These are phyloP conservation scores for Tryphoninae sp. DNA, from an alignment of 2,888 invertebrate genomes.

Conservation along the genomic window DNA sequence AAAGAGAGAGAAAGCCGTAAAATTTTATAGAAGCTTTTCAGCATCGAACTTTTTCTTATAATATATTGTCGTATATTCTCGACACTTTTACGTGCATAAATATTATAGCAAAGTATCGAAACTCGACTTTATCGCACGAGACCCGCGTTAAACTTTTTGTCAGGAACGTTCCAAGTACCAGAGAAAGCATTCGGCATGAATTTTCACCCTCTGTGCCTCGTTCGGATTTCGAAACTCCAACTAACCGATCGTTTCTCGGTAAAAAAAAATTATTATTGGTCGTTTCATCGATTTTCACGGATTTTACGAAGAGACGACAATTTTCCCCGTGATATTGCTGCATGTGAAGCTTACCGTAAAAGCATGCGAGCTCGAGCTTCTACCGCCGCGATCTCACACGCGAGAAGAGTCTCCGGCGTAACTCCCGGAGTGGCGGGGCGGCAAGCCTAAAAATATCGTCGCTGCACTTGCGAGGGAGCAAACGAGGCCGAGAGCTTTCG, in stretches of 20 bases:
- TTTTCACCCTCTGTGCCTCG: not conserved
- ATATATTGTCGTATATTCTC: not conserved
- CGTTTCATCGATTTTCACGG: not conserved
- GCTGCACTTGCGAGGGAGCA: conserved; percentile 59
- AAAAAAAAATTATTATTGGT: conserved; percentile 10
- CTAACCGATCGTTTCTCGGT: not conserved
- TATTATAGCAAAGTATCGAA: not conserved
- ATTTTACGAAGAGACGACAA: conserved; percentile 10
- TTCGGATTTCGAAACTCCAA: not conserved
- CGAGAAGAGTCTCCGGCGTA: conserved; percentile 44
- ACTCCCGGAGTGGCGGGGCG: conserved; percentile 43
- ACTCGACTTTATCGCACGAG: not conserved
- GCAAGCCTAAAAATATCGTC: conserved; percentile 57
- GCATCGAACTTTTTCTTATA: conserved; percentile 11
- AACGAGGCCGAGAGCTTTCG: conserved; percentile 62
- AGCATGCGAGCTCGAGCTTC: conserved; percentile 30
- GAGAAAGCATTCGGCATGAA: conserved; percentile 5
- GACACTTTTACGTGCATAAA: not conserved
- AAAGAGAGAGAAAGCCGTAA: conserved; percentile 3
- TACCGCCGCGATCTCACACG: conserved; percentile 47
- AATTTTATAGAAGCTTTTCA: conserved; percentile 24
- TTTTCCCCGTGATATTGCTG: conserved; percentile 43
- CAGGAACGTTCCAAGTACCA: not conserved
- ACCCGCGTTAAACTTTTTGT: not conserved
- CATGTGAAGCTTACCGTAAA: conserved; percentile 28